Base-by-base conservation (phyloP, 2,113 vertebrate species). In the Tragelaphus strepsiceros region DNA sequence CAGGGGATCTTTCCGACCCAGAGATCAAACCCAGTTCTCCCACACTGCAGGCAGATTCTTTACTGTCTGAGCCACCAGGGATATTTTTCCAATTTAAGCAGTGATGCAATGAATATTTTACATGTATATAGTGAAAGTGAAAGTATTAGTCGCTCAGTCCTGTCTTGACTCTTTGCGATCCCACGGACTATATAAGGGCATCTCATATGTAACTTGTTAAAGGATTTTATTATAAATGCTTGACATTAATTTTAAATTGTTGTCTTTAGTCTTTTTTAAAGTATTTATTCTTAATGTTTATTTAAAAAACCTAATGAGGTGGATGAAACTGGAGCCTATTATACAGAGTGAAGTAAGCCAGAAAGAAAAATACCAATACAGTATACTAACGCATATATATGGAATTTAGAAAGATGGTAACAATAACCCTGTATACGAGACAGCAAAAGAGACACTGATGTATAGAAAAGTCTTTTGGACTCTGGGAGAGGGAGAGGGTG, bases 201-300 rank as follows among this genome's bases (percentile, higher is more conserved):
- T 62, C 26, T 62, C 32, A 53, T 7, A 19, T 22, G 35, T 46
- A 89, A 64, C 32, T 94, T 96, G 32, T 87, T 85, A 51, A 17
- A 90, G 30, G 14, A 56, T 85, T 96, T 53, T 71, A 62, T 77
- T n/a, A 24, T n/a, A 91, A 85, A 56, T 94, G 21, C 13, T 43
- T 88, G 53, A 58, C 30, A 49, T 13, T 64, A 53, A 46, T 86
- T 94, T 97, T 51, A 81, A 95, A 91, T 84, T 84, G 39, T 88
- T 91, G 64, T 86, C 77, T 95, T 96, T 67, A 35, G 77, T 85
- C 39, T 67, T 88, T 58, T 46, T 32, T 7, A 22, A 58, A 51
- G 51, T 91, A 83, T 94, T 96, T 64, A 64, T 84, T 91, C 35
- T 80, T 94, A 85, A 62, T 28, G 35, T 88, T 78, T 94, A 49